Percentiles rank a stretch among this genome's conserved stretches.
These are phyloP conservation scores for Parnassius mnemosyne DNA, from an alignment of 2,888 invertebrate genomes.

Conservation along the genomic window DNA sequence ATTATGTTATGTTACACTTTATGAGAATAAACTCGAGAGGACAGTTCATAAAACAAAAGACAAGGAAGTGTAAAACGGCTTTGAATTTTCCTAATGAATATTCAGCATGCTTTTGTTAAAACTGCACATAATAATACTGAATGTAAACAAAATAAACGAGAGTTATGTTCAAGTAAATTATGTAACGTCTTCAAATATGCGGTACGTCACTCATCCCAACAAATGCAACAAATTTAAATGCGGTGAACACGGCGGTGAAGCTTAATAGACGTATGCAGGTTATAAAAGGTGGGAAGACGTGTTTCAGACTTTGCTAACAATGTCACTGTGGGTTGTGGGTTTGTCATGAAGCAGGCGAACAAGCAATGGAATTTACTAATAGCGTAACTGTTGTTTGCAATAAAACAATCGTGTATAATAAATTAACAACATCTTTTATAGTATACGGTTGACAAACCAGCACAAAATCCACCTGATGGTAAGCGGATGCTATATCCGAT, in stretches of 20 bases:
- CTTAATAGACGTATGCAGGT: slow-evolving; percentile 10
- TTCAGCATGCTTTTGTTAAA: background rate
- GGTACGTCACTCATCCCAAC: background rate
- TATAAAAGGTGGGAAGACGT: slow-evolving; percentile 6
- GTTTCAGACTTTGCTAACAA: slow-evolving; percentile 14
- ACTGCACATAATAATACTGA: background rate
- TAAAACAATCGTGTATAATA: no score
- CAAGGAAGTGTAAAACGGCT: background rate
- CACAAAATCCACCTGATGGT: no score
- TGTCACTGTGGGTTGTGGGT: slow-evolving; percentile 6
- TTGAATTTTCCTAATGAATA: background rate
- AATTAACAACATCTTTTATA: no score
- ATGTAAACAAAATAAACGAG: background rate
- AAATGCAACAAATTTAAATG: background rate
- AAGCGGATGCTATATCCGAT: no score
- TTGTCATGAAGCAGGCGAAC: no score
- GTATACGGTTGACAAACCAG: no score
- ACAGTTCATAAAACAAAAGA: background rate
- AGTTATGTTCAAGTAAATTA: background rate
- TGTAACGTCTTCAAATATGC: background rate
- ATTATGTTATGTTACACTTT: no score
- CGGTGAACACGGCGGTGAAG: no score
- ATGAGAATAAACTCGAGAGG: no score
- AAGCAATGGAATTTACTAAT: no score
- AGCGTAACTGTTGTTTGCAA: no score